These are phyloP conservation scores for Trochalopteron elliotii DNA, from an alignment of 2,113 vertebrate species.

Conservation along the genomic window DNA sequence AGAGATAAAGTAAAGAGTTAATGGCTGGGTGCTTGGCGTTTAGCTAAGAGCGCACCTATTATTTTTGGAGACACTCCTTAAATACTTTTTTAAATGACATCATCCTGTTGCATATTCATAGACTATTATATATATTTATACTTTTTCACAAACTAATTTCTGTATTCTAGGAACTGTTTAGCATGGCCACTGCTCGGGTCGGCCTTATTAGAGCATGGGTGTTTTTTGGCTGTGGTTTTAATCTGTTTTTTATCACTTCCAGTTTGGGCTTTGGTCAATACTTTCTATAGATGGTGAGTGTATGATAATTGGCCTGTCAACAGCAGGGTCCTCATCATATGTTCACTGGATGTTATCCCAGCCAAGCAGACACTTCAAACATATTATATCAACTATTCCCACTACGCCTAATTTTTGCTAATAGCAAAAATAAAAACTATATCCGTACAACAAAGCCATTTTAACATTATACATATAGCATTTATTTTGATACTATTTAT, in stretches of 20 bases:
- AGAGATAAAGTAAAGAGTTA: not conserved
- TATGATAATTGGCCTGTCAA: not conserved
- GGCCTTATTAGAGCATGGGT: not conserved
- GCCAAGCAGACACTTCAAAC: not conserved
- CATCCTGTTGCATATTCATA: not conserved
- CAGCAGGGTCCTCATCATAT: not conserved
- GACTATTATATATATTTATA: not conserved
- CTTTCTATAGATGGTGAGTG: too few relatives aligned
- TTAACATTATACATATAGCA: not conserved
- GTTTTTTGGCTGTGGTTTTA: not conserved
- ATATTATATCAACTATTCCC: not conserved
- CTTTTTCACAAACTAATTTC: not conserved
- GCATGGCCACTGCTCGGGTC: not conserved
- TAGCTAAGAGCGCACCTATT: not conserved
- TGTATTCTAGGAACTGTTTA: not conserved
- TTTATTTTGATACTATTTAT: not conserved
- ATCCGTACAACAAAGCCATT: not conserved
- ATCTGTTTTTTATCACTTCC: not conserved
- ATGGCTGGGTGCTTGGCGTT: not conserved
- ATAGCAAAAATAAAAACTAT: not conserved
- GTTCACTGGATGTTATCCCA: not conserved
- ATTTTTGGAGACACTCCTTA: not conserved
- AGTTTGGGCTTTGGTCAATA: not conserved
- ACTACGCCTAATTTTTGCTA: not conserved
- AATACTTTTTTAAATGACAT: not conserved